Base-by-base conservation (phyloP, 2,113 vertebrate species). In the Stegastes partitus region DNA sequence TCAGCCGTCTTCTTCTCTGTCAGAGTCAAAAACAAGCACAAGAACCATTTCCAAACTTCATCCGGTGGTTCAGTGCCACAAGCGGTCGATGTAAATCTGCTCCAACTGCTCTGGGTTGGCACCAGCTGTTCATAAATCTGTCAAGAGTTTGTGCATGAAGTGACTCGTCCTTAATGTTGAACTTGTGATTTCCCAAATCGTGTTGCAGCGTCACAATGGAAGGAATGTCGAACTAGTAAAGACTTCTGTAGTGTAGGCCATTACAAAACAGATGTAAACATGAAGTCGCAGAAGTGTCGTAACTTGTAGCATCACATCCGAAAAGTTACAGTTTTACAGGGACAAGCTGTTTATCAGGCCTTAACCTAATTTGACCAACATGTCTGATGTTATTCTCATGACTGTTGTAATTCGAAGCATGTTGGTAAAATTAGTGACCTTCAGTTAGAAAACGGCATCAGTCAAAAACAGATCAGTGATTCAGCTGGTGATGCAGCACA, bases 1-100 rank as follows among this genome's bases (percentile, higher is more conserved):
- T 42, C 8, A 1, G 10, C 4, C 39, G 39, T 15, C 39, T 42
- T 3, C 12, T 42, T 34, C 31, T 34, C 31, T 9, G 31, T 34
- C 31, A 34, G 8, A 34, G 31, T 34, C 31, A 34, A 34, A 34
- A 34, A 15, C 39, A 42, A 42, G 67, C 8, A 63, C 16, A 50
- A 34, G 50, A 67, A 39, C 2, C 53, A 19, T 73, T 73, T 64
- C 58, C 50, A 63, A 34, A 2, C 62, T 56, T 26, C 58, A 3
- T 73, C 19, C 45, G 7, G 8, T 47, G 49, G 56, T 58, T 63
- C 9, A 16, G n/a, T 37, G 39, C 19, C 28, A 15, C 25, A 19
- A 57, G 23, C 18, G 9, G 21, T 66, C 11, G 0, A 31, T 3
- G 0, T 49, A 16, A 14, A 26, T 19, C 53, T 45, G 53, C 69